These are phyloP conservation scores for Heteractis magnifica DNA, from an alignment of 92 coral and sea anemone genomes.

Conservation along the genomic window DNA sequence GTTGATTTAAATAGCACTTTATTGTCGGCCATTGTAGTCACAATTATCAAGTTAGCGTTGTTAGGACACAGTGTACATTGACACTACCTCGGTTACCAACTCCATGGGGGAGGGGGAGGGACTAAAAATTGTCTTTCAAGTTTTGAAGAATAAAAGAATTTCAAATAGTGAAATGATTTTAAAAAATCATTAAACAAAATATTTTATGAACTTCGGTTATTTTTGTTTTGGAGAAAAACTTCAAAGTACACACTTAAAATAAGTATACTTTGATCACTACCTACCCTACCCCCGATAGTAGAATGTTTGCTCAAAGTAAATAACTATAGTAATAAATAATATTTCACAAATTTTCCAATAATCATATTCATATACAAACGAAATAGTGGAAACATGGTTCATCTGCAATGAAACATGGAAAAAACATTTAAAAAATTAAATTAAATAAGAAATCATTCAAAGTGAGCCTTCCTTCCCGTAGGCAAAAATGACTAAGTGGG, in stretches of 20 bases:
- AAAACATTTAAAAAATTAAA: neutral
- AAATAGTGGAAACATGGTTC: neutral
- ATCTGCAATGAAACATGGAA: neutral
- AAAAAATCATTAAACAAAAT: too few species aligned
- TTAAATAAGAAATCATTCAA: too few species aligned
- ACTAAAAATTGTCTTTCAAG: neutral
- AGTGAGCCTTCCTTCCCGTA: neutral
- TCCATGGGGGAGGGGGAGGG: slow-evolving; percentile 6
- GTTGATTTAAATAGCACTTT: slow-evolving; percentile 11
- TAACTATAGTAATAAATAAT: neutral
- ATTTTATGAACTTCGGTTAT: neutral
- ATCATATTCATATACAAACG: too few species aligned
- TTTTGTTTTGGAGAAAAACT: neutral
- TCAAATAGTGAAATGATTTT: too few species aligned
- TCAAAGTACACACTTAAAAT: too few species aligned
- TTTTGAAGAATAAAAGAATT: neutral
- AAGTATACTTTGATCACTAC: too few species aligned
- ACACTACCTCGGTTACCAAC: neutral
- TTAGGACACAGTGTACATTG: slow-evolving; percentile 6
- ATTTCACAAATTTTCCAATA: neutral
- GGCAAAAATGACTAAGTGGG: neutral
- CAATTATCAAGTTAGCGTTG: slow-evolving; percentile 24
- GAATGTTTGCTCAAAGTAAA: neutral
- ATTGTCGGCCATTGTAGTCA: slow-evolving; percentile 22
- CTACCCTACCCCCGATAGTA: neutral